Evolutionary conservation across 2,113 vertebrate genomes (phyloP).

Genomic region (Festucalex cinctus): DNA sequence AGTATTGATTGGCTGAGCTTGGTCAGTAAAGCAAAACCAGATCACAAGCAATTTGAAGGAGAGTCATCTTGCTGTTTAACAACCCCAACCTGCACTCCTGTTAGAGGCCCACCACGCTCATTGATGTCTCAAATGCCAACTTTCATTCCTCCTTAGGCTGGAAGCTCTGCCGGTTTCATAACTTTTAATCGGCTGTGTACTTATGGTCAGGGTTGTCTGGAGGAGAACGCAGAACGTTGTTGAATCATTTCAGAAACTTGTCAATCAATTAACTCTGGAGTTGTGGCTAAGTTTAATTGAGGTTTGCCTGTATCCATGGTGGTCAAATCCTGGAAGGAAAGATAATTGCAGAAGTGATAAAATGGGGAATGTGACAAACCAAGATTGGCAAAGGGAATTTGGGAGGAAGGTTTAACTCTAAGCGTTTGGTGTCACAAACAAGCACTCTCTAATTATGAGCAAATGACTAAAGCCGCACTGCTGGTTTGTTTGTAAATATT

Average conservation of each 20-base stretch:
- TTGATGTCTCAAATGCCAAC: slow-evolving; percentile 47
- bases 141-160: slow-evolving; percentile 48
- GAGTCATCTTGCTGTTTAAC: slow-evolving; percentile 53
- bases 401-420: slow-evolving; percentile 6
- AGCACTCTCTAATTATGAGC: slow-evolving; percentile 53
- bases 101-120: slow-evolving; percentile 44
- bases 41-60: slow-evolving; percentile 41
- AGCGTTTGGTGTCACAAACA: slow-evolving; percentile 40
- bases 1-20: slow-evolving; percentile 57
- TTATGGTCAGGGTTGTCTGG: slow-evolving; percentile 13
- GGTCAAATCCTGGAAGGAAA: slow-evolving; percentile 8
- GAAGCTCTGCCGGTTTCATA: slow-evolving; percentile 35
- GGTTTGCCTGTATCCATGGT: background rate
- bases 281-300: slow-evolving; percentile 13
- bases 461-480: slow-evolving; percentile 46
- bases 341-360: slow-evolving; percentile 10
- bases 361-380: slow-evolving; percentile 12
- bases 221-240: slow-evolving; percentile 25
- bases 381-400: slow-evolving; percentile 28
- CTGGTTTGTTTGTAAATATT: slow-evolving; percentile 67
- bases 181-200: slow-evolving; percentile 38
- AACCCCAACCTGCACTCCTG: slow-evolving; percentile 23
- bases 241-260: slow-evolving; percentile 24
- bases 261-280: slow-evolving; percentile 4
- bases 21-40: slow-evolving; percentile 33